Conservation (phyloP, 2,797 vertebrate genomes). For the Falco novaeseelandiae region DNA sequence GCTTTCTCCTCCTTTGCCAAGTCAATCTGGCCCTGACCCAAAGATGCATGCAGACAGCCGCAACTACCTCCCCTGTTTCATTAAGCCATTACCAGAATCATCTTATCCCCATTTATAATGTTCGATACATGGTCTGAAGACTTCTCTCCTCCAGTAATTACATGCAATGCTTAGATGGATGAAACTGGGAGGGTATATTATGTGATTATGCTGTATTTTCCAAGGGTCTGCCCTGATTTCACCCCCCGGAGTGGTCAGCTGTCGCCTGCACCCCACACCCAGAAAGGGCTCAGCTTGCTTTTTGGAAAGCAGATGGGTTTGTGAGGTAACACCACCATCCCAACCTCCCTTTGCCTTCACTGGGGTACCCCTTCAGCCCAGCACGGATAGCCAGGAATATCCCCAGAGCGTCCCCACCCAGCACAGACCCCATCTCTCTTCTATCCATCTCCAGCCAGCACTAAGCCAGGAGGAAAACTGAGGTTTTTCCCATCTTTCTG, state of each 20-base stretch:
- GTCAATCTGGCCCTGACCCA: constrained; percentile 75
- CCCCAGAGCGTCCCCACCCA: background rate
- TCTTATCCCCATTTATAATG: constrained; percentile 82
- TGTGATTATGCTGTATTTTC: background rate
- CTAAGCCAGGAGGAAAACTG: background rate
- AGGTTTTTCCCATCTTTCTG: background rate
- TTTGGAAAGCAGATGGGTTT: background rate
- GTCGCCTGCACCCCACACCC: background rate
- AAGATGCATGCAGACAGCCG: constrained; percentile 70
- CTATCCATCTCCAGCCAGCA: background rate
- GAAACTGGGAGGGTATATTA: constrained; percentile 62
- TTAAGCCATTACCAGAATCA: constrained; percentile 83
- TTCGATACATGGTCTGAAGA: constrained; percentile 77
- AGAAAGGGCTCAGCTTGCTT: background rate
- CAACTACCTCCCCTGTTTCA: constrained; percentile 76
- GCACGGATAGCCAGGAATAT: background rate
- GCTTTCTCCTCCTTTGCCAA: constrained; percentile 62
- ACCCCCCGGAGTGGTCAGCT: background rate
- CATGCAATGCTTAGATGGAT: constrained; percentile 68
- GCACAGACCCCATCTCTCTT: background rate
- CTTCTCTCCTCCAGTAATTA: constrained; percentile 80
- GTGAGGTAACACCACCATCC: rapidly evolving
- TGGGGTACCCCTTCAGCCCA: background rate
- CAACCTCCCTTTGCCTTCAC: rapidly evolving
- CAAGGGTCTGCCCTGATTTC: constrained; percentile 28